Percentiles rank a stretch among this genome's conserved stretches.
phyloP scores from a whole-genome alignment of 2,113 vertebrate species.

The Thalassarche chlororhynchos region DNA sequence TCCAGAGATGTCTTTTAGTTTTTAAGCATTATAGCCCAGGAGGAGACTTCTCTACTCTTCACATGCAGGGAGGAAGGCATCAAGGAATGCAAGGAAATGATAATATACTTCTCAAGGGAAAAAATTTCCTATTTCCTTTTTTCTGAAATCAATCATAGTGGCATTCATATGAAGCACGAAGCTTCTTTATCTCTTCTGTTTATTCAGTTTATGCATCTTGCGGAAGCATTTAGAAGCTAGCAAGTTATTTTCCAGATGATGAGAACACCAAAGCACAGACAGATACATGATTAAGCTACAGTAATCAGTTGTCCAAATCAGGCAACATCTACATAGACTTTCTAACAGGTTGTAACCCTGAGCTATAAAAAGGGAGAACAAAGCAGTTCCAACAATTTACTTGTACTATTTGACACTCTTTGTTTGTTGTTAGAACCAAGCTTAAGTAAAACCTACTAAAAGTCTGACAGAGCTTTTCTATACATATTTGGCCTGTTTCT shows the following conservation, averaged over 20 bases:
- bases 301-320: not conserved
- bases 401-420: not conserved
- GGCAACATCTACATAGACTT: not conserved
- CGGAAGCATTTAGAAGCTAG: conserved; percentile 36
- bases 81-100: conserved; percentile 62
- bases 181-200: conserved; percentile 20
- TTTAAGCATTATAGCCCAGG: conserved; percentile 26
- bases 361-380: not conserved
- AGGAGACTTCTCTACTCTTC: not conserved
- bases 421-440: not conserved
- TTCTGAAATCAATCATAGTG: conserved; percentile 60
- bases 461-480: not conserved
- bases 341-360: not conserved
- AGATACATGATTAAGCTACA: not conserved
- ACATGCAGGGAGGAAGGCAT: conserved; percentile 14
- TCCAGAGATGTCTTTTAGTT: conserved; percentile 33
- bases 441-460: not conserved
- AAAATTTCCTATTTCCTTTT: conserved; percentile 45
- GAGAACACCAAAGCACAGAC: not conserved
- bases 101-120: conserved; percentile 58
- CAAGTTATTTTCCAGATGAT: not conserved
- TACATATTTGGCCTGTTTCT: not conserved
- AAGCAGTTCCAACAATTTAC: not conserved
- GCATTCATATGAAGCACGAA: conserved; percentile 53
- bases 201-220: conserved; percentile 21